Conservation (phyloP, 1,140 invertebrate species). For the Drosophila neocordata region DNA sequence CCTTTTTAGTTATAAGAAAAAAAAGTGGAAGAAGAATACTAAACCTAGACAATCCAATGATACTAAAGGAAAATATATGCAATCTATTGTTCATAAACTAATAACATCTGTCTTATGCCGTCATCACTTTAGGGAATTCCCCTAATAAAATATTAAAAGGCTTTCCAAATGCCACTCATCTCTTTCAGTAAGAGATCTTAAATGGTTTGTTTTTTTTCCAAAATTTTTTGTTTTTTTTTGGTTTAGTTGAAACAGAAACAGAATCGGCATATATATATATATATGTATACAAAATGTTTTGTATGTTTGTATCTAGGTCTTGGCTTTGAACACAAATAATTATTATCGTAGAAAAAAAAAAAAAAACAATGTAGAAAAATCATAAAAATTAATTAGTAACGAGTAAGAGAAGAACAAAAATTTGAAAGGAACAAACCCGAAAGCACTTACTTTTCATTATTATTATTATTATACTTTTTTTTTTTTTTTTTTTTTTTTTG, state of each 20-base stretch:
- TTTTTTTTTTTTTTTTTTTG: slow-evolving; percentile 20
- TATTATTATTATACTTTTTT: not conserved
- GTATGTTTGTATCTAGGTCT: slow-evolving; percentile 36
- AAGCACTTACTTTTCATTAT: slow-evolving; percentile 62
- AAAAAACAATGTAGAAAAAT: slow-evolving; percentile 19
- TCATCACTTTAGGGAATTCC: no score
- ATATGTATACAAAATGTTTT: not conserved
- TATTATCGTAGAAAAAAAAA: slow-evolving; percentile 7
- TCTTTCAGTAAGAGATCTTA: not conserved
- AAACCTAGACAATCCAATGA: no score
- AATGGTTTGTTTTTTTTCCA: not conserved
- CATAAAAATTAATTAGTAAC: slow-evolving; percentile 60
- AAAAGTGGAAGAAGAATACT: no score
- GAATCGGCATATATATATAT: not conserved
- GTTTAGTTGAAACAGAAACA: not conserved
- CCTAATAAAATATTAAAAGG: no score
- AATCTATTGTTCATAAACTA: no score
- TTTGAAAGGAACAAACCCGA: slow-evolving; percentile 65
- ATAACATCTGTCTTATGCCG: no score
- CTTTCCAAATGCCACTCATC: no score
- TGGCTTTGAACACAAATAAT: slow-evolving; percentile 66
- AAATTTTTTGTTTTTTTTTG: not conserved
- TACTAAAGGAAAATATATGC: no score
- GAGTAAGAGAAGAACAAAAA: slow-evolving; percentile 46
- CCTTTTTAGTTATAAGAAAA: no score